These are phyloP conservation scores for Heliconius nattereri DNA, from an alignment of 1,140 invertebrate genomes.

Conservation along the genomic window DNA sequence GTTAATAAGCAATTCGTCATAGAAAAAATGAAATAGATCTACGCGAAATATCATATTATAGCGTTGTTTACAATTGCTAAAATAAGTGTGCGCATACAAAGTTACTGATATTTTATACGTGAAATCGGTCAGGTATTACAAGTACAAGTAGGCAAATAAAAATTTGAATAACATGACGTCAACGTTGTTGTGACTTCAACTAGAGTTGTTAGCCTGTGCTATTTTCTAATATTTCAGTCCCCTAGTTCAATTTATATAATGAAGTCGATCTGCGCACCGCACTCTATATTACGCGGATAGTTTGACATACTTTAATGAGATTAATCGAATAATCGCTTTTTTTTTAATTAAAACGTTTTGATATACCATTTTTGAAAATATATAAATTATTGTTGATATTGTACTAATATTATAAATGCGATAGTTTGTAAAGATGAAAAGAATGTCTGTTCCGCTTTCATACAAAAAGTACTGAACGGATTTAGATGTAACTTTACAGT, in stretches of 20 bases:
- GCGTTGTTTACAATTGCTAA: neutral
- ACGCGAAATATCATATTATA: constrained; percentile 1
- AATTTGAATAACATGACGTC: constrained; percentile 1
- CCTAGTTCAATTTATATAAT: constrained; percentile 9
- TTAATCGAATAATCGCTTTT: neutral
- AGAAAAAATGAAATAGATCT: constrained; percentile 22
- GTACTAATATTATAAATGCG: too few relatives aligned
- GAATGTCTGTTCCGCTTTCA: too few relatives aligned
- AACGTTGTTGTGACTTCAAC: neutral
- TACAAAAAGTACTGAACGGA: too few relatives aligned
- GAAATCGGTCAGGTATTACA: neutral
- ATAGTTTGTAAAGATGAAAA: too few relatives aligned
- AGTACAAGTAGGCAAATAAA: neutral
- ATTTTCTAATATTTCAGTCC: constrained; percentile 9
- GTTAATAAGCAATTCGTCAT: constrained; percentile 23
- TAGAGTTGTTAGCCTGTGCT: neutral
- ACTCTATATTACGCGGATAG: neutral
- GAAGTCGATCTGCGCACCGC: neutral
- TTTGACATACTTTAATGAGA: neutral
- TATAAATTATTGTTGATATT: too few relatives aligned
- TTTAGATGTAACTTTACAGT: too few relatives aligned
- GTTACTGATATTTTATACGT: neutral
- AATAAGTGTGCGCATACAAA: neutral
- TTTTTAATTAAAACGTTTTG: neutral
- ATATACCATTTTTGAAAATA: too few relatives aligned